Conservation (phyloP, 2,113 vertebrate species). For the Alaudala cheleensis region DNA sequence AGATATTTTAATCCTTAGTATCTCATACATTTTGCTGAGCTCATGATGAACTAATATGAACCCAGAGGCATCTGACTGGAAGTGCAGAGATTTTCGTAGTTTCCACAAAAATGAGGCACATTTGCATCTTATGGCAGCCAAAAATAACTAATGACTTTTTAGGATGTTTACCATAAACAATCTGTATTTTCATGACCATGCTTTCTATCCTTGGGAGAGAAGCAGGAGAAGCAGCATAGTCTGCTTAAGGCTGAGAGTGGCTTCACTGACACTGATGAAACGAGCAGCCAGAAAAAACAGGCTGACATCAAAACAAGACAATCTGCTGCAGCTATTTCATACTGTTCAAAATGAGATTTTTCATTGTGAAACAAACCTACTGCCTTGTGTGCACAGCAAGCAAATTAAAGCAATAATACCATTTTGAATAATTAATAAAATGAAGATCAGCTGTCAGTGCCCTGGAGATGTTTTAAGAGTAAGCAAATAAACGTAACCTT, state of each 20-base stretch:
- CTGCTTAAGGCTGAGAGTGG: not conserved
- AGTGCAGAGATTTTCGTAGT: not conserved
- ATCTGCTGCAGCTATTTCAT: slow-evolving; percentile 12
- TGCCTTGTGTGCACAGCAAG: not conserved
- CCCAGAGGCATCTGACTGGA: not conserved
- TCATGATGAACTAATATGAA: not conserved
- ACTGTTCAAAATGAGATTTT: not conserved
- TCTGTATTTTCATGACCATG: slow-evolving; percentile 22
- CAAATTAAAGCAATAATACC: slow-evolving; percentile 29
- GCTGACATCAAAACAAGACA: slow-evolving; percentile 26
- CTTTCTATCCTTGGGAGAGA: not conserved
- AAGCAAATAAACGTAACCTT: not conserved
- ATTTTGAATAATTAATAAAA: slow-evolving; percentile 41
- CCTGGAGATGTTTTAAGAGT: not conserved
- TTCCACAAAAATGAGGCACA: not conserved
- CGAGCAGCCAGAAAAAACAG: slow-evolving; percentile 1
- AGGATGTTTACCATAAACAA: slow-evolving; percentile 30
- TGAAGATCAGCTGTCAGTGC: not conserved
- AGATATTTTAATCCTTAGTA: not conserved
- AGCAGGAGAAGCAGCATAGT: not conserved
- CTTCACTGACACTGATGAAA: not conserved
- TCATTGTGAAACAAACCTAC: not conserved
- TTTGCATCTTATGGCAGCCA: not conserved
- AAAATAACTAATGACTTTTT: slow-evolving; percentile 29
- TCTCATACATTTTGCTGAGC: not conserved